Base-by-base conservation (phyloP, 2,888 invertebrate species). In the Muscina levida region DNA sequence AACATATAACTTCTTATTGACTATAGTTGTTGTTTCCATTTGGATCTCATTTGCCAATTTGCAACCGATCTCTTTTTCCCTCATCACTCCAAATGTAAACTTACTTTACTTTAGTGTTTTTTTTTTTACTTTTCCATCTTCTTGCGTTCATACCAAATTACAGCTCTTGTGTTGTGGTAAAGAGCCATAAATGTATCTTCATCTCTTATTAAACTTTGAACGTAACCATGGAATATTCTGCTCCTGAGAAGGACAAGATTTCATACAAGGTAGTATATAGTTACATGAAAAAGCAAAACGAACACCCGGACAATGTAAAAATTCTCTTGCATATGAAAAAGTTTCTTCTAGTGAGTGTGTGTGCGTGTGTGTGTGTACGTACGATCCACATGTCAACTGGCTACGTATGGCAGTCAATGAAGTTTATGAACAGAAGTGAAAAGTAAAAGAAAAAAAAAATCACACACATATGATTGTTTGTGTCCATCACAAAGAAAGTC, bases 391-490 rank as follows among this genome's bases (percentile, higher is more conserved):
- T 13, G 42, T 2, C 10, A 2, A 44, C 42, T n/a, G n/a, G 42
- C n/a, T 44, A 44, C 42, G 2, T 13, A 53, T 53, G 53, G 13
- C 53, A 53, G 53, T 24, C 53, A 53, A 53, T 24, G 53, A 24
- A 53, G 53, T 53, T 53, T 22, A 31, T 3, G 31, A 8, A 31
- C 4, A 8, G 31, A 31, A 31, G 31, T 3, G 31, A 31, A 31
- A 5, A 31, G 31, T 3, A 31, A 31, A 8, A 31, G 3, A 31
- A 31, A 31, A 31, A 8, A 31, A 5, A 31, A 31, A 31, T 8
- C 31, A 53, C 13, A 53, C n/a, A 53, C 53, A 53, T 53, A 53
- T 53, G 53, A 53, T 24, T n/a, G 46, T 46, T 46, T 46, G 15
- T 3, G 15, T 46, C 44, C 10, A 10, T 44, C 10, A 44, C n/a